Percentiles rank a stretch among this genome's conserved stretches.
Evolutionary conservation across 2,888 invertebrate species (phyloP).

Genomic region (Leptinotarsa tumamoca): DNA sequence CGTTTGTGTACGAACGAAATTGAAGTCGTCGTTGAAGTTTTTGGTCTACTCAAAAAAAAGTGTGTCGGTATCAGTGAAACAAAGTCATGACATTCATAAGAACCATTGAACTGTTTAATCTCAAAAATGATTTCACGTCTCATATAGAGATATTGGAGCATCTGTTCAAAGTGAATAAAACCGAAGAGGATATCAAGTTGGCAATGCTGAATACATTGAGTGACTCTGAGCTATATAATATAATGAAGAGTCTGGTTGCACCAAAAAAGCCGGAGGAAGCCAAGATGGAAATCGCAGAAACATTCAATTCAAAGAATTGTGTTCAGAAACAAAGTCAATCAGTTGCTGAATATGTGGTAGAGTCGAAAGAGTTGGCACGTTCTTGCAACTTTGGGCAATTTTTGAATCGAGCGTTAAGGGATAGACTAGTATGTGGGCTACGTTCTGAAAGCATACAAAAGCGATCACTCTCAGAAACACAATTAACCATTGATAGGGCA

Average conservation of each 20-base stretch:
- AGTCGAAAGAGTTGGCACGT: conserved; percentile 12
- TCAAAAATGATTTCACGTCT: neutral
- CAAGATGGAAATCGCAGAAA: conserved; percentile 14
- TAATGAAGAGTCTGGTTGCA: neutral
- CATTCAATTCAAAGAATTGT: conserved; percentile 22
- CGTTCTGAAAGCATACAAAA: conserved; percentile 38
- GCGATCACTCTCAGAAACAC: conserved; percentile 39
- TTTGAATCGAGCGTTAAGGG: conserved; percentile 28
- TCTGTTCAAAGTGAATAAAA: conserved; percentile 12
- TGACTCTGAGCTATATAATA: conserved; percentile 3
- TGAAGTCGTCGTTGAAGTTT: neutral
- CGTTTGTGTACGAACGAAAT: neutral
- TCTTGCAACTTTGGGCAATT: conserved; percentile 24
- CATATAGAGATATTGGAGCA: conserved; percentile 16
- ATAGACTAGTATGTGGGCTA: conserved; percentile 26
- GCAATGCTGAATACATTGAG: conserved; percentile 17
- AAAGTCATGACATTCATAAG: neutral
- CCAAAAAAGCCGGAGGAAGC: neutral
- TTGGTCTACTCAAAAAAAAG: neutral
- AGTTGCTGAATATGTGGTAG: conserved; percentile 19
- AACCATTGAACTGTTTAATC: conserved; percentile 11
- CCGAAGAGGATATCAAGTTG: conserved; percentile 4
- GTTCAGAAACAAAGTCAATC: neutral
- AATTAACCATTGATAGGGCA: conserved; percentile 17
- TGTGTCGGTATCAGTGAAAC: neutral